A percentile compares a stretch with the other conserved stretches of the same genome.
Conservation (phyloP, 1,140 invertebrate species). For the Drosophila kepulauana region DNA sequence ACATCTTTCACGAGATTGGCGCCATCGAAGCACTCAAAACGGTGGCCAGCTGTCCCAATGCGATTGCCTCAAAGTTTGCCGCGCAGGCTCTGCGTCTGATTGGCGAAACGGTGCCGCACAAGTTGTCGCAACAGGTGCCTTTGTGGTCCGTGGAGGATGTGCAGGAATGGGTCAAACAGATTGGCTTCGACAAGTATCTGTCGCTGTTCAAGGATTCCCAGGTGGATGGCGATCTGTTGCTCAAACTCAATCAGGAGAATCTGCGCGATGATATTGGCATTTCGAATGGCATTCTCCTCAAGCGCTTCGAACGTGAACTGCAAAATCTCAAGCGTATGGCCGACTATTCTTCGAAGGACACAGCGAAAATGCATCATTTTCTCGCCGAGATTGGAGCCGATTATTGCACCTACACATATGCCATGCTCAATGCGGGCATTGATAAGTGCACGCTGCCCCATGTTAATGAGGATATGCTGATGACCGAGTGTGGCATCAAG, state of each 20-base stretch:
- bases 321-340: conserved; percentile 98
- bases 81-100: conserved; percentile 97
- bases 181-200: conserved; percentile 95
- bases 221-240: conserved; percentile 98
- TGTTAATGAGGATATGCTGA: conserved; percentile 95
- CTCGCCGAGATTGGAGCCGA: conserved; percentile 94
- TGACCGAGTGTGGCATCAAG: conserved; percentile 94
- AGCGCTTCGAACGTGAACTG: conserved; percentile 97
- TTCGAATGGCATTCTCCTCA: conserved; percentile 95
- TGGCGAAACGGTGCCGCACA: conserved; percentile 98
- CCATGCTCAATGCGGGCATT: conserved; percentile 97
- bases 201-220: conserved; percentile 94
- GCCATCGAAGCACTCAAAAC: conserved; percentile 98
- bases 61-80: conserved; percentile 98
- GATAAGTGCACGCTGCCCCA: conserved; percentile 93
- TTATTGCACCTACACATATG: conserved; percentile 98
- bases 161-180: conserved; percentile 98
- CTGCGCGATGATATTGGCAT: conserved; percentile 96
- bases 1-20: conserved; percentile 97
- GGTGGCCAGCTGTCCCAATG: conserved; percentile 98
- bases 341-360: conserved; percentile 98
- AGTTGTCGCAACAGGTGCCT: conserved; percentile 98
- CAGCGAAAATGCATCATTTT: conserved; percentile 96
- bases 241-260: conserved; percentile 97
- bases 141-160: conserved; percentile 99